Evolutionary conservation across 2,888 invertebrate species (phyloP), one percentile per base, ranked within the genome.

Genomic region (Toxonevra muliebris): DNA sequence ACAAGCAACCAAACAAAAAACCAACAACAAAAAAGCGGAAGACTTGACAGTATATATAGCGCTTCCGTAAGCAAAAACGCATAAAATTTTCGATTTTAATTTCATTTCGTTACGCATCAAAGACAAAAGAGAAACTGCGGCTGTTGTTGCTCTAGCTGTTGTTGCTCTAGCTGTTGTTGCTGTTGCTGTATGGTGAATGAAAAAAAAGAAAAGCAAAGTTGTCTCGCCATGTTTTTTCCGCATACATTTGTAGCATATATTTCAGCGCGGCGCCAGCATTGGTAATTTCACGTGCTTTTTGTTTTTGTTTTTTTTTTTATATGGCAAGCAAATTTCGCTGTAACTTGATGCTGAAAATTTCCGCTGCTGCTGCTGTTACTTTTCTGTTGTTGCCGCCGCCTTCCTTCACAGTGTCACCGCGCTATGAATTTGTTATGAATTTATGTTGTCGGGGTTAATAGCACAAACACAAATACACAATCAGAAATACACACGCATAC

Each of bases 381-480:
- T n/a, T n/a, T 8, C n/a, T 48, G 13, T 7, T 30, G 30, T 7
- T 30, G 30, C 30, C 11, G 48, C 48, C 11, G 58, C 48, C 17
- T 45, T 17, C 41, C 30, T 20, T 45, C 11, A 1, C 19, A 7
- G 10, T 50, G 61, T 50, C 50, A 30, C 60, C 60, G 17, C 15
- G 48, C 61, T 48, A 61, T 61, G 61, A 61, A 61, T 61, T 61
- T 61, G 61, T 61, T 61, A 61, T 61, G 61, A 61, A 61, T 61
- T 61, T 61, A 61, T 61, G 61, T 61, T 61, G 61, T 19, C 54
- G 19, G 61, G 61, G 61, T 61, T 61, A 61, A 61, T 48, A 15
- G n/a, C 48, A 11, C 48, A 48, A 13, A 10, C n/a, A 48, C 48
- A 48, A 13, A 8, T 1, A 48, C 48, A 48, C 48, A 2, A 13